These are phyloP conservation scores for Platycnemis pennipes DNA, from an alignment of 2,888 invertebrate species.

Conservation along the genomic window DNA sequence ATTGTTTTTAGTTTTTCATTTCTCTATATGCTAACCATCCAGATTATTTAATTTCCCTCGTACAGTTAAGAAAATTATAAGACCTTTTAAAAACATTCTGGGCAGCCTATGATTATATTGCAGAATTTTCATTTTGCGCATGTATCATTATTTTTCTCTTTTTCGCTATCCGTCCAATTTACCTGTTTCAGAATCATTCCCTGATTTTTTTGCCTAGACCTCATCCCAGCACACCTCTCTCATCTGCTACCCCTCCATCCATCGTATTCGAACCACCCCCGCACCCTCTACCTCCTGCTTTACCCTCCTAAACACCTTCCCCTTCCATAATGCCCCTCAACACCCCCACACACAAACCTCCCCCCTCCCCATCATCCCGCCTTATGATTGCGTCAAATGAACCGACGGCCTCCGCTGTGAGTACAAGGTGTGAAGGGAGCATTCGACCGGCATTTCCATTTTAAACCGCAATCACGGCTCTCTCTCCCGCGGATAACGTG, in stretches of 20 bases:
- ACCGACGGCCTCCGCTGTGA: constrained; percentile 18
- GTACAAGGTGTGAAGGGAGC: constrained; percentile 61
- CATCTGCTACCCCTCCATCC: background rate
- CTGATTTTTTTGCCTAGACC: background rate
- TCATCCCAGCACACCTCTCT: background rate
- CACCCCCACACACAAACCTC: background rate
- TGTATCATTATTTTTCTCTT: too few relatives aligned
- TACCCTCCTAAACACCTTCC: background rate
- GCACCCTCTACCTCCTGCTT: background rate
- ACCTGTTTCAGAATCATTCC: too few relatives aligned
- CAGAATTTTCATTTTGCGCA: too few relatives aligned
- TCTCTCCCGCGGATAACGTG: constrained; percentile 58
- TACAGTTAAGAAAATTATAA: too few relatives aligned
- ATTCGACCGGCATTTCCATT: constrained; percentile 68
- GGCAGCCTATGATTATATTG: too few relatives aligned
- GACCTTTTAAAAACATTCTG: too few relatives aligned
- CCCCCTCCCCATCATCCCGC: background rate
- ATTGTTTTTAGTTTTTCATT: too few relatives aligned
- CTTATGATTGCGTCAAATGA: constrained; percentile 59
- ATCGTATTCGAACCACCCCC: background rate
- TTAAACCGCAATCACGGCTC: constrained; percentile 65
- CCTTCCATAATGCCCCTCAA: background rate
- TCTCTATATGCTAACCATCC: too few relatives aligned
- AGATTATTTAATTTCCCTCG: too few relatives aligned
- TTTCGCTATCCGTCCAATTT: too few relatives aligned